A percentile compares a stretch with the other conserved stretches of the same genome.
Conservation (phyloP, 2,797 vertebrate genomes). For the Sebastes flavidus region DNA sequence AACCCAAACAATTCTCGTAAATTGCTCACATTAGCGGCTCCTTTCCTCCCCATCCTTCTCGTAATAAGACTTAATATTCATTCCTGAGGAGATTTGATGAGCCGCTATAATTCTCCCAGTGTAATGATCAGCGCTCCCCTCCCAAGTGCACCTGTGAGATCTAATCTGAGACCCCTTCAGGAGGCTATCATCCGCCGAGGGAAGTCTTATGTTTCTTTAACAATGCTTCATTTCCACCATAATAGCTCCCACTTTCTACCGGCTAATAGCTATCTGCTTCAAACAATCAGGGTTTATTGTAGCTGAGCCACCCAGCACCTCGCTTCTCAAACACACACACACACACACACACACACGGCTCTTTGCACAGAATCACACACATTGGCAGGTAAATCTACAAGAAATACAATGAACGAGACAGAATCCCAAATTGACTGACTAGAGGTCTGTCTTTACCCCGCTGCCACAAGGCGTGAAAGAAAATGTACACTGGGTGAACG, state of each 20-base stretch:
- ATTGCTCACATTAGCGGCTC: constrained; percentile 67
- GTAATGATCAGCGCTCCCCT: constrained; percentile 64
- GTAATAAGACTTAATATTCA: constrained; percentile 73
- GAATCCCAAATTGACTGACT: constrained; percentile 43
- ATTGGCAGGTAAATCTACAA: constrained; percentile 4
- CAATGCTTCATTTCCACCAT: constrained; percentile 79
- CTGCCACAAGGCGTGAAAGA: constrained; percentile 3
- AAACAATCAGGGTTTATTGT: constrained; percentile 71
- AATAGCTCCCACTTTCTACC: constrained; percentile 66
- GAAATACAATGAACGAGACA: constrained; percentile 26
- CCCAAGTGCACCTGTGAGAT: constrained; percentile 75
- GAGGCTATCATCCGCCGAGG: constrained; percentile 61
- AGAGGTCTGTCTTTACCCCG: constrained; percentile 10
- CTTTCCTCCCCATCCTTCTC: constrained; percentile 36
- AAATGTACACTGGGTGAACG: neutral
- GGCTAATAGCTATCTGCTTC: constrained; percentile 76
- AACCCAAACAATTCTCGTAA: constrained; percentile 58
- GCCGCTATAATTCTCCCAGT: constrained; percentile 65
- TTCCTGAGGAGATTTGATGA: constrained; percentile 73
- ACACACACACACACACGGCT: neutral
- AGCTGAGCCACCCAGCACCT: constrained; percentile 34
- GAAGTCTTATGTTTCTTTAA: constrained; percentile 77
- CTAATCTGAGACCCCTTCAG: constrained; percentile 76
- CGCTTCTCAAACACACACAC: constrained; percentile 24
- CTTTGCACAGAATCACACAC: constrained; percentile 16